These are phyloP conservation scores for Parnassius orleans DNA, from an alignment of 2,888 invertebrate genomes.

Conservation along the genomic window DNA sequence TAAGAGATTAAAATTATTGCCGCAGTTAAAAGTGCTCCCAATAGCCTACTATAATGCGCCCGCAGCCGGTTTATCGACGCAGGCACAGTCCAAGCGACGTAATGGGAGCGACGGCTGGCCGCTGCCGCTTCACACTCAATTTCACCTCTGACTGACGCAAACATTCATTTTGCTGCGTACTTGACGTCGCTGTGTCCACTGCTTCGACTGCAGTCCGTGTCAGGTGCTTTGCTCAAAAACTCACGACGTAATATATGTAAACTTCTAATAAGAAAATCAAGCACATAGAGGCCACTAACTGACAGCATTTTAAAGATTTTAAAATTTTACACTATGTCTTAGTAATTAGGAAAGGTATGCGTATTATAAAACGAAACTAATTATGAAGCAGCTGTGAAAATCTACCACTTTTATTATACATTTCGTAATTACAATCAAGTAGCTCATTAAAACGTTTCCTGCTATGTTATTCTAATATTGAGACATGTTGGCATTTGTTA, in stretches of 20 bases:
- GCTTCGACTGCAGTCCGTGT: slow-evolving; percentile 33
- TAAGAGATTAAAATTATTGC: neutral
- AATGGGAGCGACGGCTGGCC: slow-evolving; percentile 78
- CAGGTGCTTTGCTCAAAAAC: slow-evolving; percentile 54
- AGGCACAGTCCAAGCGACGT: slow-evolving; percentile 69
- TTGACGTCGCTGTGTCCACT: slow-evolving; percentile 43
- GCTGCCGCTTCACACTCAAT: slow-evolving; percentile 81
- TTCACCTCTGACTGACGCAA: slow-evolving; percentile 80
- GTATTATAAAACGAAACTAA: neutral
- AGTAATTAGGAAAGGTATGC: neutral
- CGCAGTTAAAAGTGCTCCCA: slow-evolving; percentile 26
- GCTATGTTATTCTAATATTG: slow-evolving; percentile 8
- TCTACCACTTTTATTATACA: slow-evolving; percentile 13
- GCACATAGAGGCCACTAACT: neutral
- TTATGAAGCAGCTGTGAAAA: slow-evolving; percentile 19
- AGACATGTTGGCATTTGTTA: slow-evolving; percentile 1
- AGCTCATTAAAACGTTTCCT: slow-evolving; percentile 12
- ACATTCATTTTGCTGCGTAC: slow-evolving; percentile 74
- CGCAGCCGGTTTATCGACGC: slow-evolving; percentile 70
- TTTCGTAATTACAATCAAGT: slow-evolving; percentile 14
- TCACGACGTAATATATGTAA: slow-evolving; percentile 2
- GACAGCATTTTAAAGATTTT: slow-evolving; percentile 15
- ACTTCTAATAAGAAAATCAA: neutral
- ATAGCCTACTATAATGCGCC: slow-evolving; percentile 50
- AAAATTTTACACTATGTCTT: neutral